These are phyloP conservation scores for Himalopsyche kuldschensis DNA, from an alignment of 2,888 invertebrate species.

Conservation along the genomic window DNA sequence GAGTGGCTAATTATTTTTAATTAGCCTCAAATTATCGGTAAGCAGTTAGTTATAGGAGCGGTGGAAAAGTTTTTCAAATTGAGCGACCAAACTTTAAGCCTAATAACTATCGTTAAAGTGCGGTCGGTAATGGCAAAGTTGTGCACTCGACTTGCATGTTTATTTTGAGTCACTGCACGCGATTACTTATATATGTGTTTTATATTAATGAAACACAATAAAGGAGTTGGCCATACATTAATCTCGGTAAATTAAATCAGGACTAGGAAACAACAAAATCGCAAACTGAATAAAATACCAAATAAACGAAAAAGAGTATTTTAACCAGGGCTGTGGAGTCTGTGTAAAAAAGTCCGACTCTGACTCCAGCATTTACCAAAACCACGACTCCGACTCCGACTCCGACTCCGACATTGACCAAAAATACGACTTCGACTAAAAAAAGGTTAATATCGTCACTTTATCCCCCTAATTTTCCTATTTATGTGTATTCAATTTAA, in stretches of 20 bases:
- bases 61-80: background rate
- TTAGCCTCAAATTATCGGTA: background rate
- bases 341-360: no score
- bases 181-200: background rate
- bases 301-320: no score
- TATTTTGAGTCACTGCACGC: background rate
- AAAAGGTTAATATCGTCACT: no score
- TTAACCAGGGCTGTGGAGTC: no score
- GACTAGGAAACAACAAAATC: background rate
- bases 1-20: background rate
- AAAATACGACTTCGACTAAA: no score
- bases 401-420: no score
- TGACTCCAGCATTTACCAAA: no score
- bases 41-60: background rate
- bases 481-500: no score
- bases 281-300: background rate
- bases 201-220: slow-evolving; percentile 14
- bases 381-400: no score
- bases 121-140: background rate
- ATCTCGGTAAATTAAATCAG: slow-evolving; percentile 5
- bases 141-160: background rate
- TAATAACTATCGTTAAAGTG: background rate
- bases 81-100: background rate
- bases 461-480: no score
- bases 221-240: slow-evolving; percentile 6